Percentiles rank a stretch among this genome's conserved stretches.
phyloP scores from a whole-genome alignment of 2,888 invertebrate genomes.

The Eilema sororculum region DNA sequence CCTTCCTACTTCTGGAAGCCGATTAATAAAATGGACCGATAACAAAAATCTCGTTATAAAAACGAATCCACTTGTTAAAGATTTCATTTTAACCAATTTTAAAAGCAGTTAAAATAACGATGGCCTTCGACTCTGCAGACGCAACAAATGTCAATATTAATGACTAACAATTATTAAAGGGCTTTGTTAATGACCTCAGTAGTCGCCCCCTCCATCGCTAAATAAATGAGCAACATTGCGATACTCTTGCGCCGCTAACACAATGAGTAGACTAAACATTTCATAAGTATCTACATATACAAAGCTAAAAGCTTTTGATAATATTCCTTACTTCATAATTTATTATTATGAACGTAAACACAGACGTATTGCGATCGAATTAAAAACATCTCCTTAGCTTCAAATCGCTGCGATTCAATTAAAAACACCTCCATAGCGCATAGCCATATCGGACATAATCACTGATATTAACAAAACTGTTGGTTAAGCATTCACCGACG shows the following conservation, averaged over 20 bases:
- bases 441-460: no score
- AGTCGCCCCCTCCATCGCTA: slow-evolving; percentile 1
- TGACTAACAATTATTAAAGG: slow-evolving; percentile 1
- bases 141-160: slow-evolving; percentile 2
- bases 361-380: slow-evolving; percentile 17
- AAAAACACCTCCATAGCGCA: no score
- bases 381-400: background rate
- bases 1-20: no score
- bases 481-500: no score
- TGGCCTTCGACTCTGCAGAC: background rate
- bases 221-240: slow-evolving; percentile 14
- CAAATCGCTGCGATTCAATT: no score
- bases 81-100: background rate
- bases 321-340: slow-evolving; percentile 32
- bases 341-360: slow-evolving; percentile 18
- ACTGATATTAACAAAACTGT: no score
- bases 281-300: slow-evolving; percentile 43
- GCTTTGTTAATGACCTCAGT: slow-evolving; percentile 4
- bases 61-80: background rate
- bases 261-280: slow-evolving; percentile 70
- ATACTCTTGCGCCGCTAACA: slow-evolving; percentile 47
- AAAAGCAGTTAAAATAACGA: background rate
- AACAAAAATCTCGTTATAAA: background rate
- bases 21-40: no score
- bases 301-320: slow-evolving; percentile 49